A percentile compares a stretch with the other conserved stretches of the same genome.
Evolutionary conservation across 2,797 vertebrate species (phyloP).

Genomic region (Rhynchotus rufescens): DNA sequence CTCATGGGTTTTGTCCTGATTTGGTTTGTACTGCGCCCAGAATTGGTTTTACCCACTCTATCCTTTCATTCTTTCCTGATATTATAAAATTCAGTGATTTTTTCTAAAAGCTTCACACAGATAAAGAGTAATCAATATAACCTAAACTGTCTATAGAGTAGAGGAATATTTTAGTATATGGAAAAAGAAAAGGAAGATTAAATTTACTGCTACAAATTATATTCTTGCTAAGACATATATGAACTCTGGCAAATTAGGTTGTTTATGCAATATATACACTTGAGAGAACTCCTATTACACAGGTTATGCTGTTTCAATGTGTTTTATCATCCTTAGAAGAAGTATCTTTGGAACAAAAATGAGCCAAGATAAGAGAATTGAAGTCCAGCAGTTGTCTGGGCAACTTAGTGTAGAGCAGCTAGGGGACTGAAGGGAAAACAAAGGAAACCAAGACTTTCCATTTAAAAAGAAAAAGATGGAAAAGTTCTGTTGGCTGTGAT

Average conservation of each 20-base stretch:
- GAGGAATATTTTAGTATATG: background rate
- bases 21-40: slow-evolving; percentile 29
- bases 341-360: background rate
- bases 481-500: background rate
- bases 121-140: slow-evolving; percentile 21
- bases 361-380: background rate
- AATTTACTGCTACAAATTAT: background rate
- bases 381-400: background rate
- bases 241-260: background rate
- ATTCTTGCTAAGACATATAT: fast-evolving
- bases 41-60: slow-evolving; percentile 28
- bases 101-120: background rate
- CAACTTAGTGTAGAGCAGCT: background rate
- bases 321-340: background rate
- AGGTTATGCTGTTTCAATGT: background rate
- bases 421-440: background rate
- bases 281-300: background rate
- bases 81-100: slow-evolving; percentile 34
- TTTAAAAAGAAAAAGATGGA: background rate
- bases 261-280: background rate
- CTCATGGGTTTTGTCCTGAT: slow-evolving; percentile 31
- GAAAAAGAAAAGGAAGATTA: background rate
- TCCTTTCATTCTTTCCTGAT: background rate
- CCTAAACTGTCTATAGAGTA: background rate
- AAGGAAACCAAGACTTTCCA: background rate